Evolutionary conservation across 2,797 vertebrate genomes (phyloP).

Genomic region (Xerus rutilus): DNA sequence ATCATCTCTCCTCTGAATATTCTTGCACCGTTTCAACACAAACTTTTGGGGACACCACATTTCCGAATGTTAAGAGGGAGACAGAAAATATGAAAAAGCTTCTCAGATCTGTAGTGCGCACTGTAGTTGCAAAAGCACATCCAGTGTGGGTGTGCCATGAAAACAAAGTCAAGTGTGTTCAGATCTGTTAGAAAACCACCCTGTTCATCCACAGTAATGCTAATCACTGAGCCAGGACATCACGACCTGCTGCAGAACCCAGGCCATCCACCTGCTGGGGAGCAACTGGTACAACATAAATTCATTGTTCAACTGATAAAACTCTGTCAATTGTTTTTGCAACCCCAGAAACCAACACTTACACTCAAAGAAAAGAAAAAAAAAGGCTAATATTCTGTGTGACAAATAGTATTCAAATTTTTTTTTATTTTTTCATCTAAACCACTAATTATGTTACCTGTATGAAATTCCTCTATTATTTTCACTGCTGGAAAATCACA

Average conservation of each 20-base stretch:
- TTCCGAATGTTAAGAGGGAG: no score
- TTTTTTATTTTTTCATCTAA: constrained; percentile 66
- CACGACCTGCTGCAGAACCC: neutral
- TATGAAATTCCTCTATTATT: constrained; percentile 84
- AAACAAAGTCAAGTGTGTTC: neutral
- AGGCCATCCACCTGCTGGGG: constrained; percentile 10
- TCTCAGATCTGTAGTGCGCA: rapidly evolving
- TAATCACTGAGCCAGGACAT: neutral
- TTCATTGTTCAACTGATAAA: constrained; percentile 70
- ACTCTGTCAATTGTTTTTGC: constrained; percentile 68
- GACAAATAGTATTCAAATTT: constrained; percentile 76
- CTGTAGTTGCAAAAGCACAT: rapidly evolving
- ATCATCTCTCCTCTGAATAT: no score
- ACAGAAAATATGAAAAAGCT: rapidly evolving
- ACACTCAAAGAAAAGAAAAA: neutral
- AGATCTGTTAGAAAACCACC: neutral
- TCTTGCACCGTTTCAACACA: no score
- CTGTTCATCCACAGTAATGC: neutral
- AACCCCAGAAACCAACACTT: constrained; percentile 77
- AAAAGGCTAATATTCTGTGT: constrained; percentile 73
- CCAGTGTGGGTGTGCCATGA: neutral
- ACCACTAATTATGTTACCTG: constrained; percentile 84
- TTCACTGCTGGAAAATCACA: constrained; percentile 81
- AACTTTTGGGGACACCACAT: no score
- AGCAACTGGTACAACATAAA: constrained; percentile 46